Percentiles rank a stretch among this genome's conserved stretches.
phyloP scores from a whole-genome alignment of 2,888 invertebrate species.

The Folsomia candida region DNA sequence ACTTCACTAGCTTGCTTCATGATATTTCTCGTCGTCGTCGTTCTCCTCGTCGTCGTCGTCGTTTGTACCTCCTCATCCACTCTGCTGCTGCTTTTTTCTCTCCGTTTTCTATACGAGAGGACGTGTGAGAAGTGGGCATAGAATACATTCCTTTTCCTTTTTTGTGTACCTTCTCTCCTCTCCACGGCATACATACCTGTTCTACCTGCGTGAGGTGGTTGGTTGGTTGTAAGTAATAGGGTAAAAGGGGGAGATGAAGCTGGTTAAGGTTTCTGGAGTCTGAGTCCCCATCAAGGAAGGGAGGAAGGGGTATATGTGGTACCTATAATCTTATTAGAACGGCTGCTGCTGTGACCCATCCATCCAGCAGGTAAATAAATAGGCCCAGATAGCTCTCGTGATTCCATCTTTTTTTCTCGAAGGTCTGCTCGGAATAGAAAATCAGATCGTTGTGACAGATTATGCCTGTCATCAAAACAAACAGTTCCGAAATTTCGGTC shows the following conservation, averaged over 20 bases:
- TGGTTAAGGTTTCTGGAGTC: too few species aligned
- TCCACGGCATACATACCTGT: too few species aligned
- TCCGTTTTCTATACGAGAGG: too few species aligned
- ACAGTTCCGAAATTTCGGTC: slow-evolving; percentile 2
- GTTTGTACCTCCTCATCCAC: background rate
- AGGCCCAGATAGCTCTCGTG: too few species aligned
- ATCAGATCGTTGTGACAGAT: slow-evolving; percentile 1
- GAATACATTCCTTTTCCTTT: slow-evolving; percentile 22
- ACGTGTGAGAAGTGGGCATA: slow-evolving; percentile 31
- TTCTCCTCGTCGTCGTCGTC: background rate
- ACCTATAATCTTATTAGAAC: too few species aligned
- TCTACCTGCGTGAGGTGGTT: too few species aligned
- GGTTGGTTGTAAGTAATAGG: background rate
- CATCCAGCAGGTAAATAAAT: too few species aligned
- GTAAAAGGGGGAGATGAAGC: too few species aligned
- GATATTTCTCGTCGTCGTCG: background rate
- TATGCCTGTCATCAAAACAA: slow-evolving; percentile 10
- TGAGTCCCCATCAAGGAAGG: background rate
- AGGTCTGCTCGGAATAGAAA: slow-evolving; percentile 1
- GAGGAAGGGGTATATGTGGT: too few species aligned
- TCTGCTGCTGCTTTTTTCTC: background rate
- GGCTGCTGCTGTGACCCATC: too few species aligned
- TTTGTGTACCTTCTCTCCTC: slow-evolving; percentile 5
- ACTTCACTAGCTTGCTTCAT: slow-evolving; percentile 8
- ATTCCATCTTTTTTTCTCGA: too few species aligned